Conservation (phyloP, 1,140 invertebrate species). For the Bombyx mandarina region DNA sequence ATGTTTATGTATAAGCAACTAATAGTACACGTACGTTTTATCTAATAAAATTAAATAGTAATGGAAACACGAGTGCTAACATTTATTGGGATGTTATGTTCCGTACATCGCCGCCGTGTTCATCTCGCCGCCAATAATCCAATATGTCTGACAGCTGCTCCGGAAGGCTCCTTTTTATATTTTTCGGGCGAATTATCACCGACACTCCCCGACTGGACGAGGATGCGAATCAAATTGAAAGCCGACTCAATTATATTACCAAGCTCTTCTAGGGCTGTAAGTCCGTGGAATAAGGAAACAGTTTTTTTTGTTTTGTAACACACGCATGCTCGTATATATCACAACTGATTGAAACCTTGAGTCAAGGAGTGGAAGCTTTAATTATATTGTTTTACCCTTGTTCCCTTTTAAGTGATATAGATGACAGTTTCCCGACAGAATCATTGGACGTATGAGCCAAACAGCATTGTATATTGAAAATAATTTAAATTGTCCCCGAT, state of each 20-base stretch:
- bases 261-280: constrained; percentile 38
- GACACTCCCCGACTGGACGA: constrained; percentile 50
- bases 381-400: too few species aligned
- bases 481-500: too few species aligned
- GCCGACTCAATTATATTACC: constrained; percentile 66
- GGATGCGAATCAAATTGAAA: constrained; percentile 69
- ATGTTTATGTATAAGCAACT: background rate
- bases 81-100: constrained; percentile 20
- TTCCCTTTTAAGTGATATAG: too few species aligned
- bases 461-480: too few species aligned
- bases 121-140: constrained; percentile 38
- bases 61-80: background rate
- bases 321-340: too few species aligned
- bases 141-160: constrained; percentile 59
- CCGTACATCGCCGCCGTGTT: background rate
- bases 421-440: too few species aligned
- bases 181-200: constrained; percentile 67
- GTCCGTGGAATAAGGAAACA: too few species aligned
- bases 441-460: too few species aligned
- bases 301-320: too few species aligned
- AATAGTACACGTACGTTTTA: too few species aligned
- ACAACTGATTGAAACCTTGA: too few species aligned
- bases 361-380: too few species aligned
- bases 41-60: background rate
- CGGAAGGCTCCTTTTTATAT: constrained; percentile 57